Conservation (phyloP, 2,888 invertebrate genomes). For the Watsonalla binaria region DNA sequence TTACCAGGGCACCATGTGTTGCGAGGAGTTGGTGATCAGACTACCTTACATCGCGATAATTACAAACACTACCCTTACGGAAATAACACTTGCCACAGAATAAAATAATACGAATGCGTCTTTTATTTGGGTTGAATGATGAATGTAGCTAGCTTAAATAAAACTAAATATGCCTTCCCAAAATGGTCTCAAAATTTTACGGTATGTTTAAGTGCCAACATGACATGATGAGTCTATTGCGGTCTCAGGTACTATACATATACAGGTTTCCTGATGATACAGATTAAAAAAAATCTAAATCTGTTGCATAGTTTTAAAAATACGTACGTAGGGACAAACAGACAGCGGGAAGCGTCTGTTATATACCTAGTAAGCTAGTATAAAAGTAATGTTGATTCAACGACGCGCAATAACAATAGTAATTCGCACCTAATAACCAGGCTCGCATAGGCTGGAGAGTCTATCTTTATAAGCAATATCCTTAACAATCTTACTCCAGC, state of each 20-base stretch:
- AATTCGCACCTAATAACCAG: slow-evolving; percentile 23
- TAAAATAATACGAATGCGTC: too few relatives aligned
- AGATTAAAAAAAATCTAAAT: too few relatives aligned
- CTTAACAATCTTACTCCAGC: slow-evolving; percentile 23
- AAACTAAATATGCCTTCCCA: too few relatives aligned
- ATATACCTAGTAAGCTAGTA: not conserved
- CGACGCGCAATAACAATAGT: slow-evolving; percentile 17
- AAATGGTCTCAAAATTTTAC: not conserved
- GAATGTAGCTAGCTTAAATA: too few relatives aligned
- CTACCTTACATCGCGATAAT: slow-evolving; percentile 19
- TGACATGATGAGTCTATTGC: not conserved
- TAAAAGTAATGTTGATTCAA: slow-evolving; percentile 2
- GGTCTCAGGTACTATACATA: too few relatives aligned
- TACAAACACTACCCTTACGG: not conserved
- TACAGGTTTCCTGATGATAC: too few relatives aligned
- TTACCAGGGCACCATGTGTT: slow-evolving; percentile 72
- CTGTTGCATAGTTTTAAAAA: too few relatives aligned
- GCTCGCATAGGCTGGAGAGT: slow-evolving; percentile 20
- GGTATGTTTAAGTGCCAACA: too few relatives aligned
- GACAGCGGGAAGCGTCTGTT: too few relatives aligned
- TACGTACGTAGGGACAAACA: not conserved
- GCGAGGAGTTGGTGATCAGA: slow-evolving; percentile 64
- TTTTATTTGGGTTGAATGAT: too few relatives aligned
- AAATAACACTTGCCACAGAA: not conserved
- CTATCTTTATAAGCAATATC: slow-evolving; percentile 30